A percentile compares a stretch with the other conserved stretches of the same genome.
phyloP scores from a whole-genome alignment of 1,140 invertebrate genomes.

The Araneus ventricosus region DNA sequence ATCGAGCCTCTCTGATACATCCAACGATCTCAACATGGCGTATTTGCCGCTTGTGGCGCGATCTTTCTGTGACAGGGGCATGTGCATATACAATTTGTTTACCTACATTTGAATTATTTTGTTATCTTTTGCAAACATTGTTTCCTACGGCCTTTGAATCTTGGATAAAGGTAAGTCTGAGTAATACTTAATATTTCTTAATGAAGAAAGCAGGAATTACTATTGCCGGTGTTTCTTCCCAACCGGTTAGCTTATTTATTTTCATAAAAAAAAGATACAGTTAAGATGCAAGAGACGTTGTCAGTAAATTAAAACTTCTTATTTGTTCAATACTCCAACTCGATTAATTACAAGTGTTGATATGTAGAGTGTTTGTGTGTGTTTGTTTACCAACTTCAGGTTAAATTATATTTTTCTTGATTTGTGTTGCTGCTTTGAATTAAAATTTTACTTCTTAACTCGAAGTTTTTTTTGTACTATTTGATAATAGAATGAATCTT shows the following conservation, averaged over 20 bases:
- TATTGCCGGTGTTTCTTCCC: slow-evolving; percentile 41
- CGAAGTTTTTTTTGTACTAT: no score
- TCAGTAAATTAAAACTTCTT: not conserved
- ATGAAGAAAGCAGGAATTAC: not conserved
- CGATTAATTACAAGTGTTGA: not conserved
- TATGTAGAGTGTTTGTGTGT: not conserved
- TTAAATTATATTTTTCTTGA: no score
- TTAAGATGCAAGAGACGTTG: not conserved
- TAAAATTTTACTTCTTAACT: no score
- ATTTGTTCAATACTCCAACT: not conserved
- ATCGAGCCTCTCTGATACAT: not conserved
- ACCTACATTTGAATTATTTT: slow-evolving; percentile 57
- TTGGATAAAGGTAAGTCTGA: not conserved
- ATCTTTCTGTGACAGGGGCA: slow-evolving; percentile 59
- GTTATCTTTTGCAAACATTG: not conserved
- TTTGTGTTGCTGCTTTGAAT: no score
- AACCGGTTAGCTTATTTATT: slow-evolving; percentile 49
- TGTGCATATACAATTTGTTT: slow-evolving; percentile 62
- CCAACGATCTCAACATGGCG: slow-evolving; percentile 65
- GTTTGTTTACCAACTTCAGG: no score
- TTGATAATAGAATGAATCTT: no score
- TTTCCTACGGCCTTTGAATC: not conserved
- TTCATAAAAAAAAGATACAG: not conserved
- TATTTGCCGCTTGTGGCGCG: slow-evolving; percentile 70
- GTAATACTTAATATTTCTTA: not conserved